These are phyloP conservation scores for Edolisoma coerulescens DNA, from an alignment of 2,113 vertebrate genomes.

Conservation along the genomic window DNA sequence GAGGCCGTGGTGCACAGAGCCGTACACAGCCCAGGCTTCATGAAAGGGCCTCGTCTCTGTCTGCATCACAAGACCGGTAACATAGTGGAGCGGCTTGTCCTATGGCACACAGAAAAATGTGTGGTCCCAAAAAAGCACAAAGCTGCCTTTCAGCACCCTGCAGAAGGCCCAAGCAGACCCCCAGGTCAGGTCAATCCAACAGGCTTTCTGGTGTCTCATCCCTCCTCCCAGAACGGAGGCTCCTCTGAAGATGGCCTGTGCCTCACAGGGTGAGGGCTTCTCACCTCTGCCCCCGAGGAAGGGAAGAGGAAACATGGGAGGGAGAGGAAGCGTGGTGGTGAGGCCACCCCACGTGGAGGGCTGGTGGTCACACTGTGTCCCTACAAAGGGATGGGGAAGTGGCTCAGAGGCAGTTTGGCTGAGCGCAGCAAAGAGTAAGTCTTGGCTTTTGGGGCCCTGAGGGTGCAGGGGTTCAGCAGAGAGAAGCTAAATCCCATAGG, in stretches of 20 bases:
- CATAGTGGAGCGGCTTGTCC: not conserved
- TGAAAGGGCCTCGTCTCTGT: slow-evolving; percentile 39
- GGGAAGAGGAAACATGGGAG: not conserved
- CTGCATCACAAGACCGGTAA: slow-evolving; percentile 16
- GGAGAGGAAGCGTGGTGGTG: not conserved
- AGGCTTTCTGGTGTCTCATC: not conserved
- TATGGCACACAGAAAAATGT: not conserved
- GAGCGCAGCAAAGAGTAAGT: not conserved
- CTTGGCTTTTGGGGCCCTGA: accelerated
- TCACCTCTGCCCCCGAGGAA: not conserved
- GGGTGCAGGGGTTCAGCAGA: not conserved
- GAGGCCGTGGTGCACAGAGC: not conserved
- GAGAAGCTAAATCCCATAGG: not conserved
- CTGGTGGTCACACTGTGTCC: not conserved
- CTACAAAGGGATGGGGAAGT: not conserved
- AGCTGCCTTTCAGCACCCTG: not conserved
- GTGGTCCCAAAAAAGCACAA: not conserved
- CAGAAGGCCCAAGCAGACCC: not conserved
- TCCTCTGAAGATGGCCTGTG: not conserved
- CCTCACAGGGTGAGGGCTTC: not conserved
- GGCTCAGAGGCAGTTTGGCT: not conserved
- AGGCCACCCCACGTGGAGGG: not conserved
- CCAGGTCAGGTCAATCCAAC: not conserved
- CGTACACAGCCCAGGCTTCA: not conserved
- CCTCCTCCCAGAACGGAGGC: not conserved